Percentiles rank a stretch among this genome's conserved stretches.
These are phyloP conservation scores for Lepas anatifera DNA, from an alignment of 2,888 invertebrate species.

Conservation along the genomic window DNA sequence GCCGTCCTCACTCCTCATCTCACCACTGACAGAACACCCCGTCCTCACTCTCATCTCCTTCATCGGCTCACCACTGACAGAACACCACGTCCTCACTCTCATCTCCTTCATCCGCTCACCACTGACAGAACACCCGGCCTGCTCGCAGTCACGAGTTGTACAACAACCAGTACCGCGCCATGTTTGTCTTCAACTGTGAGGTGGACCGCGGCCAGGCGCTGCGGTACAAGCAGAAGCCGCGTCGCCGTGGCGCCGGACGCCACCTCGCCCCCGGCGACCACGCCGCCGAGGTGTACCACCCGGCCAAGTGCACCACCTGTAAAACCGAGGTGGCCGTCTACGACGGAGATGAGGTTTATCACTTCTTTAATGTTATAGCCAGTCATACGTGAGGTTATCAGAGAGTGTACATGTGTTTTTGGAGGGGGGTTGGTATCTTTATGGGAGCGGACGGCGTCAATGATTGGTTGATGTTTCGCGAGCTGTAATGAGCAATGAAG, in stretches of 20 bases:
- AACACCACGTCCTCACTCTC: too few relatives aligned
- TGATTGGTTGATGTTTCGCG: too few relatives aligned
- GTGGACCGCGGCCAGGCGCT: slow-evolving; percentile 34
- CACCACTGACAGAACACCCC: too few relatives aligned
- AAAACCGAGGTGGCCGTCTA: slow-evolving; percentile 43
- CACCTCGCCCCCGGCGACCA: neutral
- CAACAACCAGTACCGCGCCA: slow-evolving; percentile 44
- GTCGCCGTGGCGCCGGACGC: slow-evolving; percentile 7
- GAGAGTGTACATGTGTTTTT: too few relatives aligned
- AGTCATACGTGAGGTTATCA: slow-evolving; percentile 27
- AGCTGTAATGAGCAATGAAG: too few relatives aligned
- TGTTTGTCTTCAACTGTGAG: slow-evolving; percentile 46
- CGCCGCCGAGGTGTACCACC: slow-evolving; percentile 36
- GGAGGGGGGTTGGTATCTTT: too few relatives aligned
- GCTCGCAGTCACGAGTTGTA: slow-evolving; percentile 37
- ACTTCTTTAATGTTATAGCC: slow-evolving; percentile 45
- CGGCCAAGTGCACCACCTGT: slow-evolving; percentile 42
- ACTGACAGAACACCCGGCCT: neutral
- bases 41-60: too few relatives aligned
- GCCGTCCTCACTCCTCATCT: too few relatives aligned
- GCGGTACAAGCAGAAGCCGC: slow-evolving; percentile 17
- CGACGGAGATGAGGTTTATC: slow-evolving; percentile 44
- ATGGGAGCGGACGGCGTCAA: too few relatives aligned
- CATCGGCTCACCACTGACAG: too few relatives aligned
- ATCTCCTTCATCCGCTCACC: too few relatives aligned